Evolutionary conservation across 2,888 invertebrate genomes (phyloP), one percentile per base, ranked within the genome.

Genomic region (Scaptomyza flava): DNA sequence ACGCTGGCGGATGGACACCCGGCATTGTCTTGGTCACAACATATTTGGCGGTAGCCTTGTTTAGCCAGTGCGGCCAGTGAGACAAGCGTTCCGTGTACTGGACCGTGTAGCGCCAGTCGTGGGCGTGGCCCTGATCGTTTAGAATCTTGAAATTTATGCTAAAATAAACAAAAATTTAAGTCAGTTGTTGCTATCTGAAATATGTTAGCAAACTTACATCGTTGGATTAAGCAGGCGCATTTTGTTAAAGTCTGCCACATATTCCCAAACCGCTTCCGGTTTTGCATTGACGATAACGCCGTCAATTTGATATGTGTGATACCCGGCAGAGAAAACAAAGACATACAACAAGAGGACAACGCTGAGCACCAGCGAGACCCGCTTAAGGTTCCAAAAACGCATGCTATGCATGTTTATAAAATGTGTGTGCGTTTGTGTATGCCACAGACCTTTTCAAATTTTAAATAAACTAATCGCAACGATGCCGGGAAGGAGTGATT

Each of bases 211-310:
- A 34, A 93, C 94, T 94, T 92, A 96, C 96, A 96, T 94, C 17
- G 95, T 94, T 17, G 95, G 95, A 91, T 96, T 95, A 33, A 96
- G 91, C 74, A 93, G 92, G 82, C 94, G 94, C 94, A 95, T 94
- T 89, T 96, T 95, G 82, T 94, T 95, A 82, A 96, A 96, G 91
- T 96, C 96, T 0, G 95, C 94, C n/a, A 95, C 94, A 91, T 93
- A 95, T 90, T 95, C 95, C 95, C 96, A 96, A 34, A 95, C 94
- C 31, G 92, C 92, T 82, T 93, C 93, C 17, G 96, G 94, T 81
- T 93, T 93, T 0, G 93, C 91, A 75, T 94, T 93, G 36, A 91
- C 89, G 77, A 96, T 92, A 71, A 92, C 91, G 53, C 92, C 92
- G 75, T 93, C 93, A 71, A 92, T 91, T 84, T 92, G 89, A 81